phyloP scores from a whole-genome alignment of 2,113 vertebrate genomes.

The Coregonus clupeaformis region DNA sequence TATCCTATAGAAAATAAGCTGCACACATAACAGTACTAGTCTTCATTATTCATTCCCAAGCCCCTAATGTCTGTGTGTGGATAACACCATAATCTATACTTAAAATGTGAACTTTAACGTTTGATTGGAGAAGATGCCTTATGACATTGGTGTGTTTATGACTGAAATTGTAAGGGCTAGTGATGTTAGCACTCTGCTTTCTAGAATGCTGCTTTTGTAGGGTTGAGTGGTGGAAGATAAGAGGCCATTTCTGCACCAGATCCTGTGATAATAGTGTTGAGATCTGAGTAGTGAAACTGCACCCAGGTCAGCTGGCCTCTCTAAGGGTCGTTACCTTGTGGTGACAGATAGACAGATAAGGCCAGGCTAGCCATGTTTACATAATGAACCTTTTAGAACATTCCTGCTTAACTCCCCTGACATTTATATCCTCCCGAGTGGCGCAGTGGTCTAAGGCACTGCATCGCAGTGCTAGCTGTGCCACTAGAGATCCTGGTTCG shows the following conservation, averaged over 20 bases:
- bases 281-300: not conserved
- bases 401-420: conserved; percentile 47
- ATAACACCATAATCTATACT: too few species aligned
- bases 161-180: not conserved
- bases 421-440: too few species aligned
- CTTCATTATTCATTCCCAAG: not conserved
- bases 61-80: not conserved
- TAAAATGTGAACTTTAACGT: too few species aligned
- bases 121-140: not conserved
- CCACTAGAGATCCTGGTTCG: too few species aligned
- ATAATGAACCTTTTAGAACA: conserved; percentile 51
- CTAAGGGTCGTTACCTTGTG: not conserved
- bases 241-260: not conserved
- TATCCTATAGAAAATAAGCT: conserved; percentile 14
- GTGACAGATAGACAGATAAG: not conserved
- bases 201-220: not conserved
- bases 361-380: conserved; percentile 41
- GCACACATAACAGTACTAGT: not conserved
- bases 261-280: not conserved
- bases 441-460: too few species aligned
- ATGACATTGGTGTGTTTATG: not conserved
- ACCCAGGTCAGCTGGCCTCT: not conserved
- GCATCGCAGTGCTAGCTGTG: too few species aligned
- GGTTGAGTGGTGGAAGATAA: not conserved
- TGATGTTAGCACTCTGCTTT: too few species aligned